phyloP scores from a whole-genome alignment of 1,140 invertebrate genomes.

The Nasonia longicornis region DNA sequence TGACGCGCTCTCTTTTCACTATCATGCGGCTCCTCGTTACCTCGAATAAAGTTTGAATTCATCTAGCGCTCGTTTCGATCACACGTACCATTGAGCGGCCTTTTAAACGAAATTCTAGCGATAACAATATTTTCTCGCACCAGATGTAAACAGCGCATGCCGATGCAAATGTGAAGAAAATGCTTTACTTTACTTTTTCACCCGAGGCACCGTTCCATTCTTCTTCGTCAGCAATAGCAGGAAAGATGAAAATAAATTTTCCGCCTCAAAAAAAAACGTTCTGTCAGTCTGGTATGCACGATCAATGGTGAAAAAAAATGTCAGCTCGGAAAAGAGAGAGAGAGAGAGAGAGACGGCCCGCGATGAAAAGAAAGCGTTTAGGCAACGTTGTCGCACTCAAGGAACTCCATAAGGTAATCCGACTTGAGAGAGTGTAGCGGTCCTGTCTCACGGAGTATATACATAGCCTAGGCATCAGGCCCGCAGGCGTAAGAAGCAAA shows the following conservation, averaged over 20 bases:
- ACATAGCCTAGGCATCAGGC: neutral
- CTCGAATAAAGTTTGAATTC: slow-evolving; percentile 16
- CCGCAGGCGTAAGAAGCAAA: slow-evolving; percentile 55
- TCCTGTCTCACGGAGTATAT: slow-evolving; percentile 34
- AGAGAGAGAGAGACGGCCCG: slow-evolving; percentile 33
- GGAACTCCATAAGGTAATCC: slow-evolving; percentile 56
- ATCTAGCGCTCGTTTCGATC: neutral
- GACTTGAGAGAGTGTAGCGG: slow-evolving; percentile 49
- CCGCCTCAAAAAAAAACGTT: neutral
- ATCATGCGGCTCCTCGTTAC: neutral
- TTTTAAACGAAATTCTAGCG: neutral
- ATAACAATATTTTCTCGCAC: neutral
- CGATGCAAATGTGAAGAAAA: too few relatives aligned
- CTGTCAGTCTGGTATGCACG: slow-evolving; percentile 9
- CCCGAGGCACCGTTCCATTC: too few relatives aligned
- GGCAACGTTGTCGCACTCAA: slow-evolving; percentile 45
- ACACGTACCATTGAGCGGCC: neutral
- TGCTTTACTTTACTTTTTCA: too few relatives aligned
- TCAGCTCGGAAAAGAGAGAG: slow-evolving; percentile 15
- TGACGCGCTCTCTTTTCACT: neutral
- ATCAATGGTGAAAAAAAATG: slow-evolving; percentile 30
- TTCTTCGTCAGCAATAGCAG: neutral
- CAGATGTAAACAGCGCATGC: neutral
- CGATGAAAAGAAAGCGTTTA: slow-evolving; percentile 45
- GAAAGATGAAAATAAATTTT: slow-evolving; percentile 16